phyloP scores from a whole-genome alignment of 1,140 invertebrate genomes.

The Tetraneura akinire region DNA sequence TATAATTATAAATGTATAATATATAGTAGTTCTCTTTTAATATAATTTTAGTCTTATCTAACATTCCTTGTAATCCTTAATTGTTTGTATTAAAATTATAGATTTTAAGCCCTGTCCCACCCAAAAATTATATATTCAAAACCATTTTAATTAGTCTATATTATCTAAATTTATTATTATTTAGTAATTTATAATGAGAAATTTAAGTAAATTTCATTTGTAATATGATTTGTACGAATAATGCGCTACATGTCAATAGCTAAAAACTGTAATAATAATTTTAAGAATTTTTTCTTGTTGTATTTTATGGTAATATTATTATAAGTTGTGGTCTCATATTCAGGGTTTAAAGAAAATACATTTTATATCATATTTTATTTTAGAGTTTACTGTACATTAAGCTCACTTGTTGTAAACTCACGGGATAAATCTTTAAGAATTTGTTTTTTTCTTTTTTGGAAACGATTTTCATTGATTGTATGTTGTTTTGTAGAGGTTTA shows the following conservation, averaged over 20 bases:
- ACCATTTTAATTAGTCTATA: not conserved
- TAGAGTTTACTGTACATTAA: conserved; percentile 46
- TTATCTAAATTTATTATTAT: too few relatives aligned
- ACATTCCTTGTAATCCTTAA: conserved; percentile 31
- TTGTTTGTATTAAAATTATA: not conserved
- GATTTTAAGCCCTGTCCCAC: not conserved
- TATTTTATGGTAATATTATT: conserved; percentile 49
- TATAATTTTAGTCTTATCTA: conserved; percentile 27
- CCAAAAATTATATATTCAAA: not conserved
- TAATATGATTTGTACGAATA: not conserved
- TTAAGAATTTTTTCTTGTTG: conserved; percentile 42
- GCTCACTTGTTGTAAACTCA: conserved; percentile 50
- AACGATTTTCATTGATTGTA: conserved; percentile 43
- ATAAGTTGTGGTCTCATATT: conserved; percentile 43
- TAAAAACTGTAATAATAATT: conserved; percentile 17
- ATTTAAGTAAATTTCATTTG: conserved; percentile 14
- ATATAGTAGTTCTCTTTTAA: conserved; percentile 3
- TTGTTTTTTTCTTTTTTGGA: conserved; percentile 43
- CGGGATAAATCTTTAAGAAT: conserved; percentile 44
- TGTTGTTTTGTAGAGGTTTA: conserved; percentile 50
- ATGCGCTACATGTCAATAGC: not conserved
- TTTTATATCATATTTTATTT: conserved; percentile 49
- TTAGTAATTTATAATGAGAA: not conserved
- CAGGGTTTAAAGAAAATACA: conserved; percentile 47
- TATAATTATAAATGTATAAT: conserved; percentile 24